Conservation (phyloP, 2,888 invertebrate species). For the Cephus pygmeus region DNA sequence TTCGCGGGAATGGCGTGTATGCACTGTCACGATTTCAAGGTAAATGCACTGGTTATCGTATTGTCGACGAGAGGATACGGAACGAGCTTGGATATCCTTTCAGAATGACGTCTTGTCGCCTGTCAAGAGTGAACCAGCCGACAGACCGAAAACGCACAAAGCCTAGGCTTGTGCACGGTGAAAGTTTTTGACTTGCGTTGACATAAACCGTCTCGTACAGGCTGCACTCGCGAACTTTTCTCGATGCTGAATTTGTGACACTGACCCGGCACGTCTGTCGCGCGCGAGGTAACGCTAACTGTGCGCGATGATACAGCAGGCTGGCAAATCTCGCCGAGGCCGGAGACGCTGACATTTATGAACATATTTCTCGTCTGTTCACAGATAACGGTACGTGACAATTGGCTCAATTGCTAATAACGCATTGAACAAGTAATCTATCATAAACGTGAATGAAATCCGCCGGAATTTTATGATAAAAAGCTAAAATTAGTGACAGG, state of each 20-base stretch:
- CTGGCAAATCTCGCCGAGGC: constrained; percentile 30
- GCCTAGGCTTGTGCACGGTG: constrained; percentile 29
- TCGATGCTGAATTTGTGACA: background rate
- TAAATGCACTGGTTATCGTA: background rate
- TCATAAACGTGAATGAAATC: constrained; percentile 25
- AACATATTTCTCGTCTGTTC: constrained; percentile 42
- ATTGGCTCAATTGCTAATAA: constrained; percentile 26
- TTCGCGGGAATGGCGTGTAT: constrained; percentile 33
- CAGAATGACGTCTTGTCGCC: background rate
- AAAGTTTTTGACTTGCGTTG: constrained; percentile 37
- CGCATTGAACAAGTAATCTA: constrained; percentile 1
- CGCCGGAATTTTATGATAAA: constrained; percentile 27
- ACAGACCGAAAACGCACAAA: constrained; percentile 4
- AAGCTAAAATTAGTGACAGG: constrained; percentile 51
- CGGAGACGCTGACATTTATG: constrained; percentile 45
- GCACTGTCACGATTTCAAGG: background rate
- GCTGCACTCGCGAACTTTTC: background rate
- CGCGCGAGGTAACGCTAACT: constrained; percentile 11
- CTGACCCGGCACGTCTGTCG: constrained; percentile 15
- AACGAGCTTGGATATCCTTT: background rate
- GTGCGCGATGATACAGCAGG: constrained; percentile 38
- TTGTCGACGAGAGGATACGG: background rate
- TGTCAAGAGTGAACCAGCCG: background rate
- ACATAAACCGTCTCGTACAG: constrained; percentile 31
- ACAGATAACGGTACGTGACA: constrained; percentile 41